Evolutionary conservation across 2,113 vertebrate genomes (phyloP).

Genomic region (Rhinichthys klamathensis): DNA sequence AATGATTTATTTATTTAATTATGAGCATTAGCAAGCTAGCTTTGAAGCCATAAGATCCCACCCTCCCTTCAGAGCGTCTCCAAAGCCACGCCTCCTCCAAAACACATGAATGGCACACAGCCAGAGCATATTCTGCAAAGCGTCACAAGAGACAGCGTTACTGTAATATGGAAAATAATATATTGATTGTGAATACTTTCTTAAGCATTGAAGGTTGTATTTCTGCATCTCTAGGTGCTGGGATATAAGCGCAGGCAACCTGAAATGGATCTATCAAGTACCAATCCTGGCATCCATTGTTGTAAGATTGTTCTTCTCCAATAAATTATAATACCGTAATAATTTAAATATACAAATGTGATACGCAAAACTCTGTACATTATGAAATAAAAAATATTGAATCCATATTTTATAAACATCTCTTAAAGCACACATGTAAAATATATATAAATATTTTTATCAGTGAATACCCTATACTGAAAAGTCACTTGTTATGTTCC

Average conservation of each 20-base stretch:
- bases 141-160: no score
- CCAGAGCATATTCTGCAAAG: no score
- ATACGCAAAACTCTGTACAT: neutral
- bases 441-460: neutral
- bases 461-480: neutral
- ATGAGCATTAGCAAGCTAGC: no score
- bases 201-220: neutral
- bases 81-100: no score
- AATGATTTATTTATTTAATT: no score
- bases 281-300: slow-evolving; percentile 82
- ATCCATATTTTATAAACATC: neutral
- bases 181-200: neutral
- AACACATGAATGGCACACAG: no score
- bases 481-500: slow-evolving; percentile 12
- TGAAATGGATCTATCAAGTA: slow-evolving; percentile 86
- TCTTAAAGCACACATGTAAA: no score
- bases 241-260: slow-evolving; percentile 83
- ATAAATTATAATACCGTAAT: neutral
- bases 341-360: neutral
- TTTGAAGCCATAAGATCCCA: no score
- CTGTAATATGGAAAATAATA: neutral
- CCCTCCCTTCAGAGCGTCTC: no score
- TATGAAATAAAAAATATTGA: neutral
- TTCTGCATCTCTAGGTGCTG: slow-evolving; percentile 73
- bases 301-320: slow-evolving; percentile 65